phyloP scores from a whole-genome alignment of 2,113 vertebrate genomes.

The Pao palembangensis region DNA sequence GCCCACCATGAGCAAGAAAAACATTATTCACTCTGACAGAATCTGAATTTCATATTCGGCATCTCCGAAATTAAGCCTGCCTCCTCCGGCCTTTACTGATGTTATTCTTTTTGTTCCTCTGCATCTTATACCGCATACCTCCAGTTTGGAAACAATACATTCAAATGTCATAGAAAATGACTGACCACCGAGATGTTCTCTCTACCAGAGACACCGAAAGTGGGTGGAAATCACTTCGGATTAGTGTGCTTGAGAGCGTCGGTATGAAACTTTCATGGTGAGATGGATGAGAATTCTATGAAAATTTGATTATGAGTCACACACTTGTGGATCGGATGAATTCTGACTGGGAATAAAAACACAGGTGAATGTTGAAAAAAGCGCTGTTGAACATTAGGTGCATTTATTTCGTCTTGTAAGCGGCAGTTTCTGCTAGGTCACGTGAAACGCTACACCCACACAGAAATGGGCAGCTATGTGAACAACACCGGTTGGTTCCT shows the following conservation, averaged over 20 bases:
- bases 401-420: neutral
- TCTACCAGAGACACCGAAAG: slow-evolving; percentile 15
- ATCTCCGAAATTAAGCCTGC: neutral
- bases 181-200: slow-evolving; percentile 7
- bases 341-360: slow-evolving; percentile 24
- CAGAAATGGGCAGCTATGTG: too few species aligned
- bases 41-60: neutral
- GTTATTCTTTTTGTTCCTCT: neutral
- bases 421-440: too few species aligned
- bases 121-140: neutral
- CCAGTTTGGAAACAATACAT: neutral
- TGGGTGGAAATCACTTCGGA: slow-evolving; percentile 33
- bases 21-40: neutral
- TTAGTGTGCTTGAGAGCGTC: slow-evolving; percentile 48
- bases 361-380: neutral
- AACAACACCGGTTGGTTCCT: too few species aligned
- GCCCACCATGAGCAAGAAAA: neutral
- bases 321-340: slow-evolving; percentile 44
- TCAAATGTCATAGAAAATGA: slow-evolving; percentile 8
- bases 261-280: slow-evolving; percentile 50
- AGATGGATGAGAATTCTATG: slow-evolving; percentile 26
- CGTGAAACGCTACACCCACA: too few species aligned
- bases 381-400: neutral
- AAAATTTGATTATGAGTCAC: slow-evolving; percentile 42
- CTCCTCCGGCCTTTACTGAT: neutral